Evolutionary conservation across 2,888 invertebrate genomes (phyloP).

Genomic region (Drosophila mulleri): DNA sequence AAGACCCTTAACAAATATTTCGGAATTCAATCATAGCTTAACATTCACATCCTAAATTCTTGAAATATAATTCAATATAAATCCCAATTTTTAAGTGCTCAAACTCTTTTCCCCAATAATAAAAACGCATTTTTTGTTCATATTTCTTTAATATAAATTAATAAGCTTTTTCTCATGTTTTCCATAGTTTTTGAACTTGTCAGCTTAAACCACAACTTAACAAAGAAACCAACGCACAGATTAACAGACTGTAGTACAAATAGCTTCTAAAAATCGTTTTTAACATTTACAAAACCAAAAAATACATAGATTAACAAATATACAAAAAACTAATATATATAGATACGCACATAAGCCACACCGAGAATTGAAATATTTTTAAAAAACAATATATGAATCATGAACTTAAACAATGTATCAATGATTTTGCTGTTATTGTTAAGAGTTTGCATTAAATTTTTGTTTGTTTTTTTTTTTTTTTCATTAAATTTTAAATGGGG

Average conservation of each 20-base stretch:
- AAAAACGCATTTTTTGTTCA: slow-evolving; percentile 20
- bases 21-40: no score
- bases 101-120: background rate
- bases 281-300: slow-evolving; percentile 58
- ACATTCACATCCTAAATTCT: no score
- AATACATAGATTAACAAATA: slow-evolving; percentile 44
- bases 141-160: slow-evolving; percentile 73
- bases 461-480: background rate
- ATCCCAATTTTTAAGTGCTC: background rate
- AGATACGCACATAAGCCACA: slow-evolving; percentile 62
- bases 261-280: slow-evolving; percentile 34
- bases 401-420: slow-evolving; percentile 6
- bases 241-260: slow-evolving; percentile 65
- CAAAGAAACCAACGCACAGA: slow-evolving; percentile 77
- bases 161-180: slow-evolving; percentile 73
- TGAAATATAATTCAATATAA: no score
- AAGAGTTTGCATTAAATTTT: slow-evolving; percentile 6
- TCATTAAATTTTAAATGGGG: slow-evolving; percentile 24
- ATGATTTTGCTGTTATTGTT: background rate
- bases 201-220: slow-evolving; percentile 82
- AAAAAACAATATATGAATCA: slow-evolving; percentile 16
- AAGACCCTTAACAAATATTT: background rate
- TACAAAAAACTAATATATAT: slow-evolving; percentile 4
- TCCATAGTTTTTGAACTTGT: slow-evolving; percentile 75
- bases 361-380: slow-evolving; percentile 43